phyloP scores from a whole-genome alignment of 2,888 invertebrate species.

The Caenorhabditis zanzibari region DNA sequence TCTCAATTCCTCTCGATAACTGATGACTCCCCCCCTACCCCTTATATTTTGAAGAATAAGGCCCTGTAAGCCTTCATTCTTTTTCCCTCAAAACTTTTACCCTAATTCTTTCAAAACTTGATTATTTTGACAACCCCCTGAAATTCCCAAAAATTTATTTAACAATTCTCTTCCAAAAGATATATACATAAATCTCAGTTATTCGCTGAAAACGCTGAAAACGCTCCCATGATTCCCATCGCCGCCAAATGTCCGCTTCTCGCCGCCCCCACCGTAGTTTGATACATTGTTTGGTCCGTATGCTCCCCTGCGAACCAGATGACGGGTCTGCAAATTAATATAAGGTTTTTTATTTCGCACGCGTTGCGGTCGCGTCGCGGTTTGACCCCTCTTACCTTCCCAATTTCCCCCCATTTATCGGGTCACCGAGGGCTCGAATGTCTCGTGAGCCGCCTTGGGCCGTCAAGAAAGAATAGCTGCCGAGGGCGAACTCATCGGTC shows the following conservation, averaged over 20 bases:
- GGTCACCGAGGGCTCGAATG: conserved; percentile 32
- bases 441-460: conserved; percentile 26
- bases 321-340: conserved; percentile 36
- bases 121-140: too few species aligned
- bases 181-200: too few species aligned
- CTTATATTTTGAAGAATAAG: too few species aligned
- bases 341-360: neutral
- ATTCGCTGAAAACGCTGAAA: too few species aligned
- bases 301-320: conserved; percentile 72
- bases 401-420: conserved; percentile 30
- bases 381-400: neutral
- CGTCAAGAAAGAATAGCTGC: conserved; percentile 67
- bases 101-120: too few species aligned
- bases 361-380: neutral
- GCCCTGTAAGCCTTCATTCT: too few species aligned
- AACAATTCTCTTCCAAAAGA: too few species aligned
- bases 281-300: conserved; percentile 67
- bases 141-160: too few species aligned
- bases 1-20: neutral
- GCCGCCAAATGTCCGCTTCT: conserved; percentile 69
- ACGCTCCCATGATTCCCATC: conserved; percentile 4
- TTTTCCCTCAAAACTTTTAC: too few species aligned
- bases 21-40: too few species aligned
- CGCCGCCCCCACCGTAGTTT: conserved; percentile 69
- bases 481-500: conserved; percentile 53